phyloP scores from a whole-genome alignment of 1,140 invertebrate genomes.

The Notospermus geniculatus region DNA sequence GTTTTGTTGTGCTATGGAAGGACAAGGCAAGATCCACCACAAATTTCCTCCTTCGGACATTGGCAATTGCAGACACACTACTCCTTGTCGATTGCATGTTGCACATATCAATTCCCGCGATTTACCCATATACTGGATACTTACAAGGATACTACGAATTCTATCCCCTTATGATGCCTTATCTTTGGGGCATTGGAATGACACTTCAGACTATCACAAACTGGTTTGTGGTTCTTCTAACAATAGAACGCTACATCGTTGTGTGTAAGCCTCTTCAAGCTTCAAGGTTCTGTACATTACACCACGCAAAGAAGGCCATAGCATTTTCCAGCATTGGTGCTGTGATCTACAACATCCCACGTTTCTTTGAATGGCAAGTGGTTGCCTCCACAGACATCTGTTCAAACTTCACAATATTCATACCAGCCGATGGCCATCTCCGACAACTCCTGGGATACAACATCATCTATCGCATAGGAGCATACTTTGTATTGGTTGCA shows the following conservation, averaged over 20 bases:
- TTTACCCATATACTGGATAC: constrained; percentile 7
- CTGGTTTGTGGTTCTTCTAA: constrained; percentile 14
- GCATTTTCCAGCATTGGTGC: neutral
- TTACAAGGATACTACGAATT: constrained; percentile 9
- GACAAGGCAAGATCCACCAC: constrained; percentile 1
- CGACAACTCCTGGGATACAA: neutral
- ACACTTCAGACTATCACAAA: constrained; percentile 12
- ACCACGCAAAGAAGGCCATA: neutral
- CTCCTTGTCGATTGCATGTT: constrained; percentile 8
- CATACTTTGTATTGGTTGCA: constrained; percentile 10
- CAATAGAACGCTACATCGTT: constrained; percentile 12
- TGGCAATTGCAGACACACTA: constrained; percentile 9
- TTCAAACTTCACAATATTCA: neutral
- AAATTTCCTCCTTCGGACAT: constrained; percentile 4
- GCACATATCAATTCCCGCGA: neutral
- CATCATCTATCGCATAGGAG: constrained; percentile 4
- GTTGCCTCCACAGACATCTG: constrained; percentile 4
- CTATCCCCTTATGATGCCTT: constrained; percentile 13
- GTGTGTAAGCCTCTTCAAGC: constrained; percentile 7
- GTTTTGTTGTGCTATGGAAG: constrained; percentile 9
- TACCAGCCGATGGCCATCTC: neutral
- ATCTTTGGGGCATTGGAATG: constrained; percentile 11
- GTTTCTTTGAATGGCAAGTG: constrained; percentile 13
- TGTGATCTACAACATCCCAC: constrained; percentile 11
- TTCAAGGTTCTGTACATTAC: neutral